phyloP scores from a whole-genome alignment of 2,113 vertebrate genomes.

The Erythrolamprus reginae region DNA sequence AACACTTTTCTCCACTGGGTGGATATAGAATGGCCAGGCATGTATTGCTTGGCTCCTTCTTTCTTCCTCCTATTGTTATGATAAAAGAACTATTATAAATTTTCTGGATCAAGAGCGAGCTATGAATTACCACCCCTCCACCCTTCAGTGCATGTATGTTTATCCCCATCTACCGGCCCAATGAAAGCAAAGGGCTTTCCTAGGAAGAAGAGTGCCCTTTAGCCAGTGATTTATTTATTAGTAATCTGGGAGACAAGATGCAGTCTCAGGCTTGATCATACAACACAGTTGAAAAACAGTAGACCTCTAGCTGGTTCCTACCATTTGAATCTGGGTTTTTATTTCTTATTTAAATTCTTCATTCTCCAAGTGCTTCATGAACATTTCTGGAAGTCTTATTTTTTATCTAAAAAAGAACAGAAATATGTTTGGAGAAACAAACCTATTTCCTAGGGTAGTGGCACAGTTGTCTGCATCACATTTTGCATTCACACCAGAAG shows the following conservation, averaged over 20 bases:
- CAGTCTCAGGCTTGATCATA: conserved; percentile 61
- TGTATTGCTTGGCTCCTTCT: background rate
- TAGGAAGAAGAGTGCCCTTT: conserved; percentile 63
- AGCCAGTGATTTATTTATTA: conserved; percentile 43
- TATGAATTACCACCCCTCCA: conserved; percentile 39
- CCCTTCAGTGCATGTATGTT: too few species aligned
- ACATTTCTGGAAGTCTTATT: conserved; percentile 66
- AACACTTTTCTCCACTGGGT: background rate
- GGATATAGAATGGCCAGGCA: background rate
- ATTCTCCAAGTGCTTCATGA: conserved; percentile 59
- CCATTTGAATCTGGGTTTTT: conserved; percentile 65
- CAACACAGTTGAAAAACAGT: conserved; percentile 62
- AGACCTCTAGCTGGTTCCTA: conserved; percentile 64
- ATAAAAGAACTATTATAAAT: background rate
- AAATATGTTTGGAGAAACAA: conserved; percentile 65
- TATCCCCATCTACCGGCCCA: background rate
- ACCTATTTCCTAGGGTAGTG: conserved; percentile 59
- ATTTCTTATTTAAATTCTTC: conserved; percentile 59
- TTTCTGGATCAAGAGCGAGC: background rate
- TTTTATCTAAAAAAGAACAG: conserved; percentile 66
- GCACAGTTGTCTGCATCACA: conserved; percentile 40
- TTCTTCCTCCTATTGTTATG: background rate
- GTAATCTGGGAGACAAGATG: conserved; percentile 63
- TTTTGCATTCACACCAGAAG: background rate
- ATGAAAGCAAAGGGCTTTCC: conserved; percentile 51